These are phyloP conservation scores for Graphium colonna DNA, from an alignment of 2,888 invertebrate genomes.

Conservation along the genomic window DNA sequence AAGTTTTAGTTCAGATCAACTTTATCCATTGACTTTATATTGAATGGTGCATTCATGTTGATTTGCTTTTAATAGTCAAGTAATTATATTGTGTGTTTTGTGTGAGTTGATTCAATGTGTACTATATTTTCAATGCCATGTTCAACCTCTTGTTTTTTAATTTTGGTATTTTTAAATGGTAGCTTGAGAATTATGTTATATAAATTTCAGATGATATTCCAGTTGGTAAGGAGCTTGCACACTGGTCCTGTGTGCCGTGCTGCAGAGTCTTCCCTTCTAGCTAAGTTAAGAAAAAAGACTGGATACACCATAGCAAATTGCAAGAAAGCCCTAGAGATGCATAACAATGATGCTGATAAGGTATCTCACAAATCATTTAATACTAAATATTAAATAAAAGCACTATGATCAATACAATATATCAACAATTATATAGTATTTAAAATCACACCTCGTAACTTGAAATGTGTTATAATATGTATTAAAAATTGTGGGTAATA, in stretches of 20 bases:
- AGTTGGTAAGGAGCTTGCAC: conserved; percentile 80
- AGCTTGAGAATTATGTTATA: background rate
- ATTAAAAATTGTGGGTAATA: no score
- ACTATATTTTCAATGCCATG: background rate
- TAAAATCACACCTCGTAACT: no score
- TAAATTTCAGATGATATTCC: conserved; percentile 80
- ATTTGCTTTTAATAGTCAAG: background rate
- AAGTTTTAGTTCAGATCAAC: background rate
- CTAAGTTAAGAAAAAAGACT: conserved; percentile 94
- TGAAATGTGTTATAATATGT: no score
- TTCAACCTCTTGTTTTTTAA: background rate
- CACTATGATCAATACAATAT: no score
- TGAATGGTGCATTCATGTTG: background rate
- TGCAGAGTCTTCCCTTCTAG: conserved; percentile 86
- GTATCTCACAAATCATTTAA: conserved; percentile 64
- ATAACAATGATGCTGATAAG: conserved; percentile 91
- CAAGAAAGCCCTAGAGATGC: conserved; percentile 95
- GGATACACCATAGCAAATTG: conserved; percentile 98
- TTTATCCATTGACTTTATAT: background rate
- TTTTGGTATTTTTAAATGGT: background rate
- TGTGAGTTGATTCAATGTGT: conserved; percentile 11
- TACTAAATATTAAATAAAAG: no score
- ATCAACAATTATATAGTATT: no score
- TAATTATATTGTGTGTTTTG: background rate
- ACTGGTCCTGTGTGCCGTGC: conserved; percentile 76